Conservation (phyloP, 1,140 invertebrate species). For the Trachelipus rathkii region DNA sequence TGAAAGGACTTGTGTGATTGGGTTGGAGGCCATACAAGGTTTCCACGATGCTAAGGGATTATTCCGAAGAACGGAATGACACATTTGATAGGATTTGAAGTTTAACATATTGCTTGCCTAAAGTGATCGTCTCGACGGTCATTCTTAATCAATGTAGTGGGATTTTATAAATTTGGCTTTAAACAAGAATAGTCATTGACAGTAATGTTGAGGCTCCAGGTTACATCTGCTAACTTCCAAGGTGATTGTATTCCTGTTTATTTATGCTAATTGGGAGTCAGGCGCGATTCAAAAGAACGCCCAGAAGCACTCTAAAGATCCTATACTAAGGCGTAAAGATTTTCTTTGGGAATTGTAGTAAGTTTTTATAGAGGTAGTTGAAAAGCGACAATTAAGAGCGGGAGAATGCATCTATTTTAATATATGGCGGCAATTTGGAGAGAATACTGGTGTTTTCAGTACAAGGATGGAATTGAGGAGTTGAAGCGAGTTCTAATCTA, state of each 20-base stretch:
- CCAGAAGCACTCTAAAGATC: constrained; percentile 90
- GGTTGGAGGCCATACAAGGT: too few species aligned
- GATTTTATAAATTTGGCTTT: too few species aligned
- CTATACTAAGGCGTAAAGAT: constrained; percentile 72
- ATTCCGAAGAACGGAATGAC: too few species aligned
- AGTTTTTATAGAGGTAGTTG: constrained; percentile 81
- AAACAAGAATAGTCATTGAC: too few species aligned
- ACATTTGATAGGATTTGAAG: too few species aligned
- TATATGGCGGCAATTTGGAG: constrained; percentile 97
- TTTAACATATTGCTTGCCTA: too few species aligned
- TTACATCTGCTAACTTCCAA: constrained; percentile 83
- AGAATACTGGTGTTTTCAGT: constrained; percentile 76
- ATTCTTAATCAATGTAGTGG: too few species aligned
- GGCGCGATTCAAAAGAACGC: constrained; percentile 62
- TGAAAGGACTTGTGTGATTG: too few species aligned
- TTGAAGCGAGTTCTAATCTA: constrained; percentile 82
- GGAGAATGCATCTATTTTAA: constrained; percentile 96
- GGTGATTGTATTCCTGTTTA: constrained; percentile 62
- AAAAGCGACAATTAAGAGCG: constrained; percentile 82
- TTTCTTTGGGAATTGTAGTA: constrained; percentile 68
- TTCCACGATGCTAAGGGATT: too few species aligned
- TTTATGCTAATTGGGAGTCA: constrained; percentile 66
- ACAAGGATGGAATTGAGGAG: constrained; percentile 61
- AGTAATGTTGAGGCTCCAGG: too few species aligned
- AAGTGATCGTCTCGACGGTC: too few species aligned